Percentiles rank a stretch among this genome's conserved stretches.
phyloP scores from a whole-genome alignment of 2,113 vertebrate species.

The Mesembrinibis cayennensis region DNA sequence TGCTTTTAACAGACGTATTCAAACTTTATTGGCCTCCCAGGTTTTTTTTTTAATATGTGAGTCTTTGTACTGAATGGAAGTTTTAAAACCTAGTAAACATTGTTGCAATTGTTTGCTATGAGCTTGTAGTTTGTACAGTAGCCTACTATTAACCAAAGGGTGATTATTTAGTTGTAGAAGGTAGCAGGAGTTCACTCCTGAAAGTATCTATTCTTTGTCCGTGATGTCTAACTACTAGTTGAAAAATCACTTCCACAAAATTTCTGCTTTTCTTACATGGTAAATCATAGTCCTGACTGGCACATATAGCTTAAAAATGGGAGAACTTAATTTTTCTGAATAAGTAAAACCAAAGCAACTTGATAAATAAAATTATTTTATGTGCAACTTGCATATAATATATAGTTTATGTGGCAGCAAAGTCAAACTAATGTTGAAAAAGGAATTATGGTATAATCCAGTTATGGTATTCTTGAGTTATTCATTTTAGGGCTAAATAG shows the following conservation, averaged over 20 bases:
- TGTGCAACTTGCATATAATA: background rate
- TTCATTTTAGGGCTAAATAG: background rate
- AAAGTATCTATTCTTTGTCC: background rate
- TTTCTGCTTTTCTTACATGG: background rate
- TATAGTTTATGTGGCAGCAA: background rate
- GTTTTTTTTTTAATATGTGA: fast-evolving
- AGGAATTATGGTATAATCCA: background rate
- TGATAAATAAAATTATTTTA: background rate
- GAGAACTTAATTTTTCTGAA: background rate
- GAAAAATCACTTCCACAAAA: background rate
- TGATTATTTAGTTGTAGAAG: background rate
- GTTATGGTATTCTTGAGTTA: background rate
- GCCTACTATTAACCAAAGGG: background rate
- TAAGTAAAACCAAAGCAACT: background rate
- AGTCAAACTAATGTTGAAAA: background rate
- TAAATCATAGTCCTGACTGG: background rate
- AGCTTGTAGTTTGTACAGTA: background rate
- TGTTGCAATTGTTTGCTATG: fast-evolving
- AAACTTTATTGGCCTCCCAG: background rate
- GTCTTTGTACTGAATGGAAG: background rate
- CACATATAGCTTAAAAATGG: background rate
- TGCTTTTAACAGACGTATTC: background rate
- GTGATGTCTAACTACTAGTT: background rate
- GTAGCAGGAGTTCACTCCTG: background rate
- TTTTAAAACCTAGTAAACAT: background rate